Base-by-base conservation (phyloP, 2,113 vertebrate genomes). In the Aptenodytes patagonicus region DNA sequence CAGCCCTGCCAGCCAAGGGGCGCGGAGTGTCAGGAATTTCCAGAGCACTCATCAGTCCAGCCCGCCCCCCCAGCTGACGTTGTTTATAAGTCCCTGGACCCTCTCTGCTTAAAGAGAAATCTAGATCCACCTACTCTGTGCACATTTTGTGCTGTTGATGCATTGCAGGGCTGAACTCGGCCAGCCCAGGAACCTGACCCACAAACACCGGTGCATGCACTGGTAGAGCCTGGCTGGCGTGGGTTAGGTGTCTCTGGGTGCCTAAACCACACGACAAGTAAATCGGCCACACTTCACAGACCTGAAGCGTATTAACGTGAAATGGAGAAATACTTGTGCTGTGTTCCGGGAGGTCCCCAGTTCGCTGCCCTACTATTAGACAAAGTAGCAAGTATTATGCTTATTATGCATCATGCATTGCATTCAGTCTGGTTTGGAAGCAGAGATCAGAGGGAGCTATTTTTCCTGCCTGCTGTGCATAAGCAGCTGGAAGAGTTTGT, bases 31-130 rank as follows among this genome's bases (percentile, higher is more conserved):
- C 70, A 93, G 70, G 73, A 96, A 89, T 92, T 96, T 90, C 96
- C 88, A 93, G 60, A 19, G 26, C 6, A 0, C 49, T 81, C 69
- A 19, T 47, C 17, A 0, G 38, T 61, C 38, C 83, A 79, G 65
- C 17, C 71, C 17, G 0, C 60, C 21, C 55, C 32, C 18, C 3
- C 8, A 83, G 49, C 38, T 86, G 90, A 93, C 13, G 1, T 51
- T 66, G 36, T 86, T 96, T 92, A 34, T 86, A 73, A 77, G 71
- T 93, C 93, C 92, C 90, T 82, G 89, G 49, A 44, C 72, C 46
- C 86, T 64, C 36, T 68, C 46, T 61, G 82, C 66, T 62, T 64
- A 13, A 69, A 73, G 42, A 66, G 61, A 62, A 83, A 52, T 91
- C 40, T 82, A 61, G 31, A 77, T 83, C 90, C 88, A 64, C 85